These are phyloP conservation scores for Gopherus evgoodei DNA, from an alignment of 2,113 vertebrate genomes.

Conservation along the genomic window DNA sequence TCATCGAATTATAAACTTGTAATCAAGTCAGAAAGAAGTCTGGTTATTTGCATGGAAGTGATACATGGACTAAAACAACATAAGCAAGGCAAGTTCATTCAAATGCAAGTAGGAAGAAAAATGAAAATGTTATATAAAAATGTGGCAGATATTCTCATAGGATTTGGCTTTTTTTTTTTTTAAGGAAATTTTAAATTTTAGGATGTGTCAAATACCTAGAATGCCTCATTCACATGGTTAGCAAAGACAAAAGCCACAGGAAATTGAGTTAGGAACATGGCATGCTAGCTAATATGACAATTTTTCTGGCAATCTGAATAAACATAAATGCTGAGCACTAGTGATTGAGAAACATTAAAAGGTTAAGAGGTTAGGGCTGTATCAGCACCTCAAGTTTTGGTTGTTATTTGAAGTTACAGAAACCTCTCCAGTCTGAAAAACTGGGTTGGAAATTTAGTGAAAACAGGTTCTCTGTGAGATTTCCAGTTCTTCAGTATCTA, in stretches of 20 bases:
- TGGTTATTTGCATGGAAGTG: conserved; percentile 57
- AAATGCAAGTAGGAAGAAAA: conserved; percentile 21
- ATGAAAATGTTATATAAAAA: conserved; percentile 1
- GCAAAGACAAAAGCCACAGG: not conserved
- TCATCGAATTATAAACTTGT: not conserved
- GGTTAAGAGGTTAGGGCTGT: not conserved
- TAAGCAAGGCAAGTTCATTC: conserved; percentile 7
- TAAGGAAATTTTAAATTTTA: not conserved
- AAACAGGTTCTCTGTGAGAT: not conserved
- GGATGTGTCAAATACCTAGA: conserved; percentile 1
- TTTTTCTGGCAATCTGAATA: not conserved
- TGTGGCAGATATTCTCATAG: not conserved
- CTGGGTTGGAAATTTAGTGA: not conserved
- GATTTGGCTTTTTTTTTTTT: not conserved
- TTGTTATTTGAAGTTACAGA: not conserved
- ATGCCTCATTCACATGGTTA: conserved; percentile 11
- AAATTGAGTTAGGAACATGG: not conserved
- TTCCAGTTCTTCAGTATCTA: not conserved
- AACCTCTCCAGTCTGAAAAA: not conserved
- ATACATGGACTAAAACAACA: conserved; percentile 32
- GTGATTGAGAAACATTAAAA: not conserved
- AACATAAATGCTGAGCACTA: not conserved
- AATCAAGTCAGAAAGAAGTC: conserved; percentile 31
- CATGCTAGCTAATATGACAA: not conserved
- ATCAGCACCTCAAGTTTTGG: not conserved